These are phyloP conservation scores for Psilopogon haemacephalus DNA, from an alignment of 2,113 vertebrate species.

Conservation along the genomic window DNA sequence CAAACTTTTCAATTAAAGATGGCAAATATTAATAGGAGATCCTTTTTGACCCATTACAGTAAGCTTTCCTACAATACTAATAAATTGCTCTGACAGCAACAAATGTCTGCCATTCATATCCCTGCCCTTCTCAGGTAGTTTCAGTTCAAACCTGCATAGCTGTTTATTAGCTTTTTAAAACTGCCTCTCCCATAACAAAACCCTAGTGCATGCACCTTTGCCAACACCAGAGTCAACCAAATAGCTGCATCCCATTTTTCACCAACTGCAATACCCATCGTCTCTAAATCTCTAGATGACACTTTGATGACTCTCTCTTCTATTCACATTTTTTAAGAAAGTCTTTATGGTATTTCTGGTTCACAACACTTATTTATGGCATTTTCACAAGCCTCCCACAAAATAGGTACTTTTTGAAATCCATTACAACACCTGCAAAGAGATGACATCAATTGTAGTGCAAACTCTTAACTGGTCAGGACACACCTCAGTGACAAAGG, in stretches of 20 bases:
- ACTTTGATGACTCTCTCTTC: background rate
- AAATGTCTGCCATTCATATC: too few relatives aligned
- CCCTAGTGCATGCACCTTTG: background rate
- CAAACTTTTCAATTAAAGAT: background rate
- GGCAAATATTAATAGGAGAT: background rate
- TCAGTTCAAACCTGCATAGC: background rate
- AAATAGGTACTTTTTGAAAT: background rate
- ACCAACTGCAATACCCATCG: background rate
- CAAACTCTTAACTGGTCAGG: background rate
- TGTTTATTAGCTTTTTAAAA: background rate
- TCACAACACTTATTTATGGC: background rate
- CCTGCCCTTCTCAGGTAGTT: background rate
- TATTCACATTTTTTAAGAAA: background rate
- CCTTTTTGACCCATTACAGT: background rate
- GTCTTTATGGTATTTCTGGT: background rate
- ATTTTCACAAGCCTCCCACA: background rate
- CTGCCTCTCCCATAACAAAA: background rate
- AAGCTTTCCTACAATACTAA: background rate
- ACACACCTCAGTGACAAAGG: background rate
- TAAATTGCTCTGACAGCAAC: background rate
- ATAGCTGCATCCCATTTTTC: rapidly evolving
- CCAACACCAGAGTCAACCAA: too few relatives aligned
- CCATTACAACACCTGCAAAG: background rate
- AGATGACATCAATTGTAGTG: rapidly evolving
- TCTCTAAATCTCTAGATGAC: background rate